These are phyloP conservation scores for Brachionus plicatilis DNA, from an alignment of 1,140 invertebrate species.

Conservation along the genomic window DNA sequence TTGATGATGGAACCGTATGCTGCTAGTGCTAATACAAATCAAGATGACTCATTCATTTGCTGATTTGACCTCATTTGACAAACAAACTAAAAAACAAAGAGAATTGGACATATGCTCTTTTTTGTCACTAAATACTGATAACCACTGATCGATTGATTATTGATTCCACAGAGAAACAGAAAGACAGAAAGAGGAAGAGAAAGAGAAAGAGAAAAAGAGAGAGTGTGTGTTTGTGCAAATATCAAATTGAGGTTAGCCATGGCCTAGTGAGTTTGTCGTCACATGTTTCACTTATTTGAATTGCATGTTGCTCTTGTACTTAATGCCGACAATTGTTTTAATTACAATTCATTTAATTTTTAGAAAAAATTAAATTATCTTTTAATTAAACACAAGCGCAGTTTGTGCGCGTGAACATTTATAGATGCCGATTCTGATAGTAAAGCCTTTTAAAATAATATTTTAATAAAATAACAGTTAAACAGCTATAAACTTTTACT, in stretches of 20 bases:
- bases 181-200: background rate
- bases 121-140: background rate
- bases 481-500: background rate
- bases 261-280: background rate
- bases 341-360: background rate
- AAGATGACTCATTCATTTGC: background rate
- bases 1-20: conserved; percentile 4
- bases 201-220: background rate
- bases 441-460: background rate
- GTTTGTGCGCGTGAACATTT: background rate
- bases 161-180: background rate
- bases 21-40: background rate
- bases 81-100: too few species aligned
- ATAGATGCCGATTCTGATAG: background rate
- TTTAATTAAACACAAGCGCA: background rate
- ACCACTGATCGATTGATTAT: too few species aligned
- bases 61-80: background rate
- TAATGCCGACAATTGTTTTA: background rate
- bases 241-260: background rate
- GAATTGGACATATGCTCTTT: background rate
- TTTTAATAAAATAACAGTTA: background rate
- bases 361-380: background rate
- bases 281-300: background rate
- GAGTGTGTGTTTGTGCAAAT: background rate
- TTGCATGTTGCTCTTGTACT: background rate